These are phyloP conservation scores for Cabera pusaria DNA, from an alignment of 2,888 invertebrate species.

Conservation along the genomic window DNA sequence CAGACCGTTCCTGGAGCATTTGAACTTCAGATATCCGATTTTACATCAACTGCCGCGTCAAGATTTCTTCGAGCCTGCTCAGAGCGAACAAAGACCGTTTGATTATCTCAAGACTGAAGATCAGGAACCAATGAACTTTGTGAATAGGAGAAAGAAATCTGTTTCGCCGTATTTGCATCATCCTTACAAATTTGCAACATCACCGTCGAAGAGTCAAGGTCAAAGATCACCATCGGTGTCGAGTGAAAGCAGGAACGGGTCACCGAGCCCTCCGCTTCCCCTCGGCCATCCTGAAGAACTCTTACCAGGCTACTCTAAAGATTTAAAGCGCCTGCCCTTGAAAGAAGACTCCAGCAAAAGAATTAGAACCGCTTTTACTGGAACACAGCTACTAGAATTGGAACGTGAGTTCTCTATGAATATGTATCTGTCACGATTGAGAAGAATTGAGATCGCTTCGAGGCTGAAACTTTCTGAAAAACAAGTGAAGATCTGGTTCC, in stretches of 20 bases:
- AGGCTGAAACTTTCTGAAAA: constrained; percentile 94
- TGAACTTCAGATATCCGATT: constrained; percentile 69
- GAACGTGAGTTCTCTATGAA: constrained; percentile 95
- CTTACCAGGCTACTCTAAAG: constrained; percentile 69
- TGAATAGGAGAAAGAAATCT: constrained; percentile 65
- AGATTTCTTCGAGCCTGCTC: constrained; percentile 53
- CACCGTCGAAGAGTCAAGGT: constrained; percentile 70
- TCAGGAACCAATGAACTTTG: constrained; percentile 59
- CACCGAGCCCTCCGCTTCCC: constrained; percentile 81
- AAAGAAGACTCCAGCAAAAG: constrained; percentile 90
- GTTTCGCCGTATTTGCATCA: constrained; percentile 71
- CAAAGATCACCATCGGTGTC: constrained; percentile 68
- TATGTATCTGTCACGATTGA: constrained; percentile 94
- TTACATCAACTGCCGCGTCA: constrained; percentile 70
- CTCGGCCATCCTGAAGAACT: constrained; percentile 71
- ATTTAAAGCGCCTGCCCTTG: constrained; percentile 71
- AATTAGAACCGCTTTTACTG: constrained; percentile 96
- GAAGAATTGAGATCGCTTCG: constrained; percentile 96
- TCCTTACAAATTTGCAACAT: constrained; percentile 62
- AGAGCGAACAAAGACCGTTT: constrained; percentile 49
- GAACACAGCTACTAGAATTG: constrained; percentile 92
- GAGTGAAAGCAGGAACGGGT: constrained; percentile 79
- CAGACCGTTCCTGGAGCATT: constrained; percentile 72
- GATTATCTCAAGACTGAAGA: constrained; percentile 66
- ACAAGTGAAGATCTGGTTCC: constrained; percentile 98